phyloP scores from a whole-genome alignment of 1,140 invertebrate species.

The Neodiprion virginianus region DNA sequence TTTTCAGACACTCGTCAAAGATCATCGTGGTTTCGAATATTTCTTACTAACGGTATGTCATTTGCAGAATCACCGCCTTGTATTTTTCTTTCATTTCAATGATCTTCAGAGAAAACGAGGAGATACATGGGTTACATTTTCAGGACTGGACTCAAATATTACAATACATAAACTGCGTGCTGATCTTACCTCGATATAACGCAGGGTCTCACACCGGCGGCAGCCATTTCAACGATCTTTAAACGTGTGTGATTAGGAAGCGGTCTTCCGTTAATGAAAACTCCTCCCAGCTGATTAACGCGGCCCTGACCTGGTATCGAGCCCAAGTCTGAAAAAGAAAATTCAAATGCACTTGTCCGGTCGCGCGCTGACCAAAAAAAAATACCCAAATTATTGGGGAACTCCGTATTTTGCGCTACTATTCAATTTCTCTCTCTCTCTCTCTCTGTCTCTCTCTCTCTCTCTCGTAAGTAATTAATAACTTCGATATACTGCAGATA shows the following conservation, averaged over 20 bases:
- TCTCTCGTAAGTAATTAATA: too few species aligned
- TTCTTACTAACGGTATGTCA: too few species aligned
- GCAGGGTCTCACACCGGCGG: conserved; percentile 79
- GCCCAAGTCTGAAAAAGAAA: conserved; percentile 46
- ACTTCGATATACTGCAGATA: too few species aligned
- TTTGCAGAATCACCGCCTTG: too few species aligned
- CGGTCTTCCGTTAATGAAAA: conserved; percentile 85
- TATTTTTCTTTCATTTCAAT: too few species aligned
- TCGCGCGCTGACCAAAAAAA: not conserved
- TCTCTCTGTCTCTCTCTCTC: too few species aligned
- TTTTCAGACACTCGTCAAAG: too few species aligned
- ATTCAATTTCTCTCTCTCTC: too few species aligned
- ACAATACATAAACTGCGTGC: too few species aligned
- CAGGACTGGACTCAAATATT: not conserved
- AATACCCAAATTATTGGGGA: too few species aligned
- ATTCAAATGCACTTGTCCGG: not conserved
- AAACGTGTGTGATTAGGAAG: conserved; percentile 79
- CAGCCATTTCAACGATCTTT: conserved; percentile 85
- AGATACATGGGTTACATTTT: not conserved
- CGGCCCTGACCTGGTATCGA: conserved; percentile 75
- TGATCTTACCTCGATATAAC: conserved; percentile 70
- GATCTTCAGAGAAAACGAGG: not conserved
- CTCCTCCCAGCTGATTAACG: conserved; percentile 85
- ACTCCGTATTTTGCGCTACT: too few species aligned
- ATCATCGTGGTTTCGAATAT: too few species aligned